phyloP scores from a whole-genome alignment of 2,888 invertebrate species.

The Xylota segnis region DNA sequence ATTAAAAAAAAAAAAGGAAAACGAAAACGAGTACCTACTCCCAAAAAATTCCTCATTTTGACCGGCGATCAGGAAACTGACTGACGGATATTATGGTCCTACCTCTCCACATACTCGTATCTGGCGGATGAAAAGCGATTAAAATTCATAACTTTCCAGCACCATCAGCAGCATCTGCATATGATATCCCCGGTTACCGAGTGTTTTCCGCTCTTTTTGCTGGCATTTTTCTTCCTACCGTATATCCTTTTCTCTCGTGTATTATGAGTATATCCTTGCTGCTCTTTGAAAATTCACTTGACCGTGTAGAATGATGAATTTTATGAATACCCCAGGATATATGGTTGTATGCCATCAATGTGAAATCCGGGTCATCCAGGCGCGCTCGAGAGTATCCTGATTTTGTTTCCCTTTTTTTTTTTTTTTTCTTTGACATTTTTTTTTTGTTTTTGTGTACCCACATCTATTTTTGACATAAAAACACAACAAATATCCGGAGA shows the following conservation, averaged over 20 bases:
- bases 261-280: constrained; percentile 23
- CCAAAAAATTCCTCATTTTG: constrained; percentile 21
- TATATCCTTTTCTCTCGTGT: background rate
- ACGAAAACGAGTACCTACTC: background rate
- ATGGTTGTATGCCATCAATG: constrained; percentile 41
- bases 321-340: constrained; percentile 65
- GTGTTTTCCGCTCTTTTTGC: constrained; percentile 57
- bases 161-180: constrained; percentile 67
- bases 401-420: constrained; percentile 38
- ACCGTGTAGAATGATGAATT: constrained; percentile 73
- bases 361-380: constrained; percentile 67
- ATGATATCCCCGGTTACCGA: constrained; percentile 33
- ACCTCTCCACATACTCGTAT: background rate
- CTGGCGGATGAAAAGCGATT: constrained; percentile 66
- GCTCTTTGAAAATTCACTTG: constrained; percentile 69
- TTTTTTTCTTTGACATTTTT: background rate
- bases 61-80: constrained; percentile 40
- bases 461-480: constrained; percentile 49
- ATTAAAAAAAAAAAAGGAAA: constrained; percentile 12
- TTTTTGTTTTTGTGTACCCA: constrained; percentile 10
- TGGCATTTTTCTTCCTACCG: constrained; percentile 20
- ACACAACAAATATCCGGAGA: constrained; percentile 44
- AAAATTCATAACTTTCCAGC: constrained; percentile 74
- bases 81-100: constrained; percentile 54
- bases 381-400: constrained; percentile 60